Conservation (phyloP, 1,140 invertebrate species). For the Orius insidiosus region DNA sequence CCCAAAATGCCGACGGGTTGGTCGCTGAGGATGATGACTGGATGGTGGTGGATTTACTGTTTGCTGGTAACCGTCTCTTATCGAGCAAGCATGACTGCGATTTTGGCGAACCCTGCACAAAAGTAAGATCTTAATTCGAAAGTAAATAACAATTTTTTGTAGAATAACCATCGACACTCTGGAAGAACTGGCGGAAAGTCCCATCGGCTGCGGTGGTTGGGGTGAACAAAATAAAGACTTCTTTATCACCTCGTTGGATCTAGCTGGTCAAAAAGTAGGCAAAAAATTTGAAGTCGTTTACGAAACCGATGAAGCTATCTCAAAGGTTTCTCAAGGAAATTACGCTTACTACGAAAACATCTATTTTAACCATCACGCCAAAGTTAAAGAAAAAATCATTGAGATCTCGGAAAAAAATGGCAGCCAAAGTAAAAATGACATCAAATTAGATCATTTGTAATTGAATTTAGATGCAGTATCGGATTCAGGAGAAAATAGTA, state of each 20-base stretch:
- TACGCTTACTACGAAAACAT: conserved; percentile 67
- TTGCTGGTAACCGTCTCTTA: conserved; percentile 59
- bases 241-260: conserved; percentile 46
- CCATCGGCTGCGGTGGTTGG: conserved; percentile 42
- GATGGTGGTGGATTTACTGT: conserved; percentile 72
- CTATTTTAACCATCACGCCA: conserved; percentile 45
- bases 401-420: conserved; percentile 1
- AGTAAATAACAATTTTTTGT: conserved; percentile 13
- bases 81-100: conserved; percentile 64
- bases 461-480: too few relatives aligned
- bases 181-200: conserved; percentile 41
- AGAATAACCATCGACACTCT: conserved; percentile 61
- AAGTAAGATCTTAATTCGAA: conserved; percentile 29
- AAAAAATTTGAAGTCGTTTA: conserved; percentile 36
- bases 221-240: conserved; percentile 46
- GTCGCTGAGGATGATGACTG: conserved; percentile 57
- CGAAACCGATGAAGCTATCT: conserved; percentile 19
- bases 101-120: conserved; percentile 53
- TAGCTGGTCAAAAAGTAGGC: conserved; percentile 41
- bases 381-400: conserved; percentile 25
- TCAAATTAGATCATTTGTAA: too few relatives aligned
- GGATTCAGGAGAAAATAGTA: too few relatives aligned
- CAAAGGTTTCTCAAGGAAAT: conserved; percentile 42
- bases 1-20: conserved; percentile 54
- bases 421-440: not conserved